Conservation (phyloP, 2,797 vertebrate genomes). For the Gallinago stenura region DNA sequence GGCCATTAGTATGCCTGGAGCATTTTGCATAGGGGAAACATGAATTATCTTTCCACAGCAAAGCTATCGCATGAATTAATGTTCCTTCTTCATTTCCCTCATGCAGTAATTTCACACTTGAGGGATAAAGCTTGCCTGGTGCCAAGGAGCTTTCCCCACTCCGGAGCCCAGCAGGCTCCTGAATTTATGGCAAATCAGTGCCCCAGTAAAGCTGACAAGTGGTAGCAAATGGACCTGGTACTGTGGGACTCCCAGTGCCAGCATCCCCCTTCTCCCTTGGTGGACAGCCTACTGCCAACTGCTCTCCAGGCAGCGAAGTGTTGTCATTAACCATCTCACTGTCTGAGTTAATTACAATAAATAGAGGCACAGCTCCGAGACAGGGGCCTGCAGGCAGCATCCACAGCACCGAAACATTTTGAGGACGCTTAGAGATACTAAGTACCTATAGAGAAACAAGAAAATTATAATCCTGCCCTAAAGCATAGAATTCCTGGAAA, state of each 20-base stretch:
- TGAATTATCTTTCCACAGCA: neutral
- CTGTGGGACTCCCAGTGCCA: neutral
- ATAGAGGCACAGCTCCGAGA: neutral
- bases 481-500: neutral
- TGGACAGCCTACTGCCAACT: neutral
- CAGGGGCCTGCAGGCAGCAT: neutral
- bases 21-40: neutral
- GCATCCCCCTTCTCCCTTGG: neutral
- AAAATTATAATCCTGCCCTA: neutral
- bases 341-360: neutral
- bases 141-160: neutral
- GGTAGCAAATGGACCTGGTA: neutral
- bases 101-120: slow-evolving; percentile 23
- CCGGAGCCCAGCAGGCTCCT: neutral
- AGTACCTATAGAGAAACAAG: neutral
- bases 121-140: neutral
- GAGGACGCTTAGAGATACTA: neutral
- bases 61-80: neutral
- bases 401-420: too few relatives aligned
- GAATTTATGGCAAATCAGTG: neutral
- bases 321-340: neutral
- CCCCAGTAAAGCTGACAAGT: neutral
- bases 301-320: neutral
- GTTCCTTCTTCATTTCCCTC: neutral
- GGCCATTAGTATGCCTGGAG: neutral